Conservation (phyloP, 1,140 invertebrate genomes). For the Epicauta chinensis region DNA sequence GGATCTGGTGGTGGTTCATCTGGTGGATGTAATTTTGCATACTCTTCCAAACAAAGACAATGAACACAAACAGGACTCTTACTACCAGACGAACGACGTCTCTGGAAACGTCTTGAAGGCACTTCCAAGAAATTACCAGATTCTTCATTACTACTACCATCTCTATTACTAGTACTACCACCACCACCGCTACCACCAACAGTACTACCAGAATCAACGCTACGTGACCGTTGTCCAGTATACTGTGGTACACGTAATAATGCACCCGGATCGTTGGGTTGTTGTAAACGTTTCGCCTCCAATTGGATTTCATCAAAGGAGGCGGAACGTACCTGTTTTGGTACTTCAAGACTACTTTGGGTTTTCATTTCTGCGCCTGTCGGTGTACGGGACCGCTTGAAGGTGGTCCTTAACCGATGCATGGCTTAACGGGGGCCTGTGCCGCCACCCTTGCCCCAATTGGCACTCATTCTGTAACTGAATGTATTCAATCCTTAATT, state of each 20-base stretch:
- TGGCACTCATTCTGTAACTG: slow-evolving; percentile 26
- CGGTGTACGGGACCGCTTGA: slow-evolving; percentile 77
- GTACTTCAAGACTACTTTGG: slow-evolving; percentile 80
- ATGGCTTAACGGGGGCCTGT: slow-evolving; percentile 45
- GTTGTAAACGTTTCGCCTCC: slow-evolving; percentile 58
- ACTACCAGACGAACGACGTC: slow-evolving; percentile 55
- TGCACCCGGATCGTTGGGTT: slow-evolving; percentile 38
- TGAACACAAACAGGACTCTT: slow-evolving; percentile 59
- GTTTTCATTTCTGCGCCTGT: slow-evolving; percentile 85
- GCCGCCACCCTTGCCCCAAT: slow-evolving; percentile 18
- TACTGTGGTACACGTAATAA: slow-evolving; percentile 59
- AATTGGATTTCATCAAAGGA: slow-evolving; percentile 84
- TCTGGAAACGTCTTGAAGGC: slow-evolving; percentile 54
- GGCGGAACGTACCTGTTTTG: slow-evolving; percentile 76
- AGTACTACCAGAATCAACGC: slow-evolving; percentile 71
- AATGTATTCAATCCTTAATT: background rate
- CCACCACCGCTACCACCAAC: slow-evolving; percentile 70
- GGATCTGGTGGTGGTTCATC: slow-evolving; percentile 46
- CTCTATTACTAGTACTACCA: slow-evolving; percentile 51
- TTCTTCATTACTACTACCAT: slow-evolving; percentile 51
- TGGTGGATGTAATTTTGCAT: slow-evolving; percentile 46
- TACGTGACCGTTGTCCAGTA: slow-evolving; percentile 60
- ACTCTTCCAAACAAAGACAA: slow-evolving; percentile 58
- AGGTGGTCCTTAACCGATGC: slow-evolving; percentile 76
- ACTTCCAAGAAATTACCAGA: slow-evolving; percentile 60